Evolutionary conservation across 2,797 vertebrate genomes (phyloP).

Genomic region (Emys orbicularis): DNA sequence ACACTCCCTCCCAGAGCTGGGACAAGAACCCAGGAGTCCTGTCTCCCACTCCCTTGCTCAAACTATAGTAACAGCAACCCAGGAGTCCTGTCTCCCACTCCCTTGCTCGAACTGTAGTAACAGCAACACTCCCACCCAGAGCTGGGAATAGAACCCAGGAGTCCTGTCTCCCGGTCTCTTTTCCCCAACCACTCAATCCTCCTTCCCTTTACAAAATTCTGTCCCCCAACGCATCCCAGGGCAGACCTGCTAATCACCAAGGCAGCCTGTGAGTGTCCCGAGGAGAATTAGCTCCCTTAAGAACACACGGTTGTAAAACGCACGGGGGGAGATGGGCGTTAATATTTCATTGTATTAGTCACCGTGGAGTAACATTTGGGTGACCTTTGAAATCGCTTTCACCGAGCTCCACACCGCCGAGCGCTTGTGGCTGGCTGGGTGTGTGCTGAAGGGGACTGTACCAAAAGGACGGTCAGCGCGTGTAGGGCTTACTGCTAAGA

Average conservation of each 20-base stretch:
- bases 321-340: rapidly evolving
- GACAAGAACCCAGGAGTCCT: too few species aligned
- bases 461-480: too few species aligned
- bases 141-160: neutral
- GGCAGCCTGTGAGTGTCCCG: neutral
- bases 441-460: neutral
- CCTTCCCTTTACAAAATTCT: neutral
- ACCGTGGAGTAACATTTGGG: neutral
- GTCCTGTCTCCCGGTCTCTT: rapidly evolving
- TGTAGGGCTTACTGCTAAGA: neutral
- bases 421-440: neutral
- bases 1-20: neutral
- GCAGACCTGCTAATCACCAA: neutral
- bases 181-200: neutral
- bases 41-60: too few species aligned
- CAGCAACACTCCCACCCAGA: neutral
- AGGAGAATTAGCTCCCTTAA: neutral
- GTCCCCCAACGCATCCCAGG: neutral
- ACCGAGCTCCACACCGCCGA: neutral
- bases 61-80: too few species aligned
- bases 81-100: too few species aligned
- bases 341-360: neutral
- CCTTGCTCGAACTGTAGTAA: too few species aligned
- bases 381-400: neutral
- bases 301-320: neutral